Conservation (phyloP, 1,140 invertebrate genomes). For the Zelostemma sp. region DNA sequence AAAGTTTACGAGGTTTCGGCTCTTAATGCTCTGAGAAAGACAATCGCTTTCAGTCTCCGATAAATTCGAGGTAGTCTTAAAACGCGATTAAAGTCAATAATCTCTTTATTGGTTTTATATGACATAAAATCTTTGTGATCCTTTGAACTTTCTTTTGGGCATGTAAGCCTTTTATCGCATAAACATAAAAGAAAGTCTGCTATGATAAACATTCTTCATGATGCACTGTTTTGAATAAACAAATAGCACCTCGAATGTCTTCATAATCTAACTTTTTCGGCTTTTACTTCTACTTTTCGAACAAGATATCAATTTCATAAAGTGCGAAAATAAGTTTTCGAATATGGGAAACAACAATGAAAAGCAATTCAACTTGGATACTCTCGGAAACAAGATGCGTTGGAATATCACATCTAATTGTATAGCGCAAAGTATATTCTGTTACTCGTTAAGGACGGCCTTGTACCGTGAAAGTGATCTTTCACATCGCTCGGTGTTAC, state of each 20-base stretch:
- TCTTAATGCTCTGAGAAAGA: not conserved
- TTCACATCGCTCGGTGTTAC: slow-evolving; percentile 39
- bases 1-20: not conserved
- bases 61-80: not conserved
- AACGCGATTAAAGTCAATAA: slow-evolving; percentile 4
- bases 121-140: slow-evolving; percentile 2
- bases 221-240: not conserved
- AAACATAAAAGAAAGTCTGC: not conserved
- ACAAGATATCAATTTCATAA: too few relatives aligned
- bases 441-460: slow-evolving; percentile 35
- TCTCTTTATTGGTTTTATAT: not conserved
- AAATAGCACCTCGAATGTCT: not conserved
- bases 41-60: slow-evolving; percentile 1
- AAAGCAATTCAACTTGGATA: too few relatives aligned
- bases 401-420: slow-evolving; percentile 19
- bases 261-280: not conserved
- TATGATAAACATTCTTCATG: not conserved
- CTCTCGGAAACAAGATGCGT: slow-evolving; percentile 28
- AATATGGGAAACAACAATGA: slow-evolving; percentile 7
- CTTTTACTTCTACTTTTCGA: too few relatives aligned
- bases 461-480: slow-evolving; percentile 49
- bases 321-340: not conserved
- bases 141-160: slow-evolving; percentile 5
- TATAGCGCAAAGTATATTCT: slow-evolving; percentile 35
- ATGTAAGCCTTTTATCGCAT: not conserved